These are phyloP conservation scores for Polypterus bichir DNA, from an alignment of 2,113 vertebrate species.

Conservation along the genomic window DNA sequence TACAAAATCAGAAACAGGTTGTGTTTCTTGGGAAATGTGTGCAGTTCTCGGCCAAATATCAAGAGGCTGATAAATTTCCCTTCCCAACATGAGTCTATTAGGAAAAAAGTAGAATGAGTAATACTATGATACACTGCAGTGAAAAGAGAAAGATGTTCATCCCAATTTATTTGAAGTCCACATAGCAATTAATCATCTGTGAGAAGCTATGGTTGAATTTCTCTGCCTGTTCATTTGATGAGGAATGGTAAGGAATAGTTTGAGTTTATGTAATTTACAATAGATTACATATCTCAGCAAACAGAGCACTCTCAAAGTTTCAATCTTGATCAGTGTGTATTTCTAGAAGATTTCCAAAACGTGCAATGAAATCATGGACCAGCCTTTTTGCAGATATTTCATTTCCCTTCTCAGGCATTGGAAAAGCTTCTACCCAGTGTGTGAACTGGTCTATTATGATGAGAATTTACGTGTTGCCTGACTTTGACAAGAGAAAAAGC, in stretches of 20 bases:
- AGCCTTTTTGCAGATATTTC: background rate
- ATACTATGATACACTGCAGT: background rate
- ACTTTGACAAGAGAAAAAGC: background rate
- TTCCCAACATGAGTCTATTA: background rate
- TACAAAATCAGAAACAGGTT: background rate
- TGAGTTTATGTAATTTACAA: background rate
- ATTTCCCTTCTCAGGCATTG: background rate
- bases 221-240: background rate
- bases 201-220: background rate
- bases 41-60: background rate
- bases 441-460: background rate
- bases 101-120: background rate
- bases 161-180: too few relatives aligned
- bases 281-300: background rate
- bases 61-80: background rate
- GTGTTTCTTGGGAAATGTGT: background rate
- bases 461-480: background rate
- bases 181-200: background rate
- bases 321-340: background rate
- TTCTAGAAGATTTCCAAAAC: background rate
- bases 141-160: too few relatives aligned
- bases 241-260: background rate
- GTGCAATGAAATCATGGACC: background rate
- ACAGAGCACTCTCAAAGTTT: background rate
- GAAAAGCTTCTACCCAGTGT: background rate